Base-by-base conservation (phyloP, 2,113 vertebrate genomes). In the Myanophis thanlyinensis region DNA sequence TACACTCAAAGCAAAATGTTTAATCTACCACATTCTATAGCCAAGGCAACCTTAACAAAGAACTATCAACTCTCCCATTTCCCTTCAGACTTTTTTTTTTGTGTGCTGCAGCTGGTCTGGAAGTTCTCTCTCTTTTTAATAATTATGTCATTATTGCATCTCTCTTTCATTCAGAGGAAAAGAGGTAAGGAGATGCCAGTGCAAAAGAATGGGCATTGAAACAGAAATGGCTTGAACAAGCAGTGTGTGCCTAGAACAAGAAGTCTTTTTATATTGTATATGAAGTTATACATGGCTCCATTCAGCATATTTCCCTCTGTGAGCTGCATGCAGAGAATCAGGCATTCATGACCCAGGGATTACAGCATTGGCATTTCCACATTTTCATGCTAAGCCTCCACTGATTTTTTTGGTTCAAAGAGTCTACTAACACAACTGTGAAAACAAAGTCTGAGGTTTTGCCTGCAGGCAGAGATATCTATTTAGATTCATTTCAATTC, bases 1-100 rank as follows among this genome's bases (percentile, higher is more conserved):
- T 94, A 93, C 88, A 48, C 84, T 93, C 94, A 92, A 95, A 96
- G 96, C 95, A 86, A 90, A 90, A 93, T 93, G 59, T 97, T 96
- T 97, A 95, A 97, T 97, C 96, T 96, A 95, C 95, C 96, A 97
- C 97, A 97, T 97, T 97, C 96, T 97, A 97, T 96, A 97, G 97
- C 96, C 97, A 96, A 97, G 97, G 95, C 97, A 95, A 96, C 97
- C 95, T 95, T 96, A 97, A 97, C 97, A 97, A 97, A 97, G 97
- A 96, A 94, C 96, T 0, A 18, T 95, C 96, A 85, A 94, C 96
- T 95, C 95, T 96, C 96, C 94, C 93, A 88, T 96, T 97, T 97
- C 92, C 85, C 96, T 97, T 96, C 96, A 96, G 96, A 96, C 96
- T 96, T 97, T 52, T 95, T 97, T 62, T 12, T n/a, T 1, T 13